These are phyloP conservation scores for Diplazon laetatorius DNA, from an alignment of 2,888 invertebrate species.

Conservation along the genomic window DNA sequence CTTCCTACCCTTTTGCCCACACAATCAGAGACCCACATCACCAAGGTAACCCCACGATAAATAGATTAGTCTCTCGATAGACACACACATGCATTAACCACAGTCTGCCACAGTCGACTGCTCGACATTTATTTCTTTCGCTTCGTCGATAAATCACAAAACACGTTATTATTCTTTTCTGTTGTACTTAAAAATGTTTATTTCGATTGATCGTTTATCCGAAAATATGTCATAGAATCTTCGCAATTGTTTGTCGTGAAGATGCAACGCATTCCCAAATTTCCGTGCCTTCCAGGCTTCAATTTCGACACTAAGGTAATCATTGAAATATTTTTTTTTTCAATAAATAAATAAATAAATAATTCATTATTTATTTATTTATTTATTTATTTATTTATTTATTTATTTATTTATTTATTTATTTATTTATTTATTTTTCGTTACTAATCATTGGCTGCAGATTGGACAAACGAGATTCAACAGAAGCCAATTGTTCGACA, in stretches of 20 bases:
- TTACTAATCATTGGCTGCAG: slow-evolving; percentile 80
- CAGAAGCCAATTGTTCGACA: slow-evolving; percentile 86
- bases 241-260: not conserved
- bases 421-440: too few relatives aligned
- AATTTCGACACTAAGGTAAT: slow-evolving; percentile 87
- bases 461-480: slow-evolving; percentile 87
- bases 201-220: not conserved
- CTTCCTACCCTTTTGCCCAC: too few relatives aligned
- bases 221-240: slow-evolving; percentile 55
- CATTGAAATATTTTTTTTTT: not conserved
- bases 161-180: not conserved
- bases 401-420: too few relatives aligned
- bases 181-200: too few relatives aligned
- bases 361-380: too few relatives aligned
- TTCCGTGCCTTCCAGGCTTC: slow-evolving; percentile 90
- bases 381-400: too few relatives aligned
- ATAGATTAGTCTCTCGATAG: slow-evolving; percentile 49
- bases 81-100: not conserved
- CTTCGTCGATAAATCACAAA: not conserved
- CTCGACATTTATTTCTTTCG: not conserved
- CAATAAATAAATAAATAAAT: too few relatives aligned
- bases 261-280: slow-evolving; percentile 86
- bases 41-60: slow-evolving; percentile 69
- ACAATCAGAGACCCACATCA: slow-evolving; percentile 40
- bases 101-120: not conserved